Conservation (phyloP, 2,888 invertebrate genomes). For the Merodon equestris region DNA sequence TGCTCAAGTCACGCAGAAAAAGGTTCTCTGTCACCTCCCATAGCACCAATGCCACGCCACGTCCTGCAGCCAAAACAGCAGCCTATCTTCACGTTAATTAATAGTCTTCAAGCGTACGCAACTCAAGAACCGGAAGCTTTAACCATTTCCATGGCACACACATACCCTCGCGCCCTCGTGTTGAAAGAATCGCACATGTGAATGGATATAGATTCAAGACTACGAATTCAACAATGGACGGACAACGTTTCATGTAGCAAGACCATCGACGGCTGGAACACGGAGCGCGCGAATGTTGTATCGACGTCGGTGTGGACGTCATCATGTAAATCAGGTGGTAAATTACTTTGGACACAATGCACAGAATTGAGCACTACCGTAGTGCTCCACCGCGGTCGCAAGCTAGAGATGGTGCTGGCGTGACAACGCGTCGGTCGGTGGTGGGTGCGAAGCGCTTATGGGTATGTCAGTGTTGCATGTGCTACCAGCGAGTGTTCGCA, state of each 20-base stretch:
- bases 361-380: conserved; percentile 47
- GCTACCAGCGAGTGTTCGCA: too few species aligned
- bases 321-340: conserved; percentile 69
- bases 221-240: conserved; percentile 47
- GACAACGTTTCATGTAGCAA: too few species aligned
- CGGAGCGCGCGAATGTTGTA: too few species aligned
- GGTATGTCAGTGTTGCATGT: conserved; percentile 44
- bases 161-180: neutral
- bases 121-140: conserved; percentile 66
- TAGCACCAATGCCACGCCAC: conserved; percentile 6
- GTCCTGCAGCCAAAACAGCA: conserved; percentile 9
- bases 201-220: conserved; percentile 48
- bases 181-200: conserved; percentile 41
- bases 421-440: conserved; percentile 26
- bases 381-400: conserved; percentile 52
- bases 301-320: conserved; percentile 59
- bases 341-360: conserved; percentile 65
- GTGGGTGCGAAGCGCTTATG: neutral
- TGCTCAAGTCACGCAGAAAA: too few species aligned
- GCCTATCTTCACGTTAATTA: conserved; percentile 52
- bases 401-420: conserved; percentile 24
- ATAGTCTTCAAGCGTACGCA: conserved; percentile 62
- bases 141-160: conserved; percentile 52
- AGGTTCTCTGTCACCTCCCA: neutral
- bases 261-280: too few species aligned